Conservation (phyloP, 1,140 invertebrate species). For the Reticulitermes speratus region DNA sequence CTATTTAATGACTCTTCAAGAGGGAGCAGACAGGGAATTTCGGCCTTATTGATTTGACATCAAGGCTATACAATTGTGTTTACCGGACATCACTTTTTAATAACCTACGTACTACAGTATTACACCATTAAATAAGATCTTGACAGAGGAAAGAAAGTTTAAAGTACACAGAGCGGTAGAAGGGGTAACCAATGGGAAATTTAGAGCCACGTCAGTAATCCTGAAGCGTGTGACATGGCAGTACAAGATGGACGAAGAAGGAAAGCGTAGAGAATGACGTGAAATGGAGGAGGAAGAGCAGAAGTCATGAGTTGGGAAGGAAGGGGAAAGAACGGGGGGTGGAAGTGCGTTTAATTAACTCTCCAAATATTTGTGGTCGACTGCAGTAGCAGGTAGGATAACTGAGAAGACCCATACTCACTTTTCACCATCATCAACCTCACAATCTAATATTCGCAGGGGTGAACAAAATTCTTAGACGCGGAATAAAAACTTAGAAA, state of each 20-base stretch:
- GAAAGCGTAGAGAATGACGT: neutral
- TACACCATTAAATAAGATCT: constrained; percentile 9
- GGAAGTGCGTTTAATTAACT: constrained; percentile 15
- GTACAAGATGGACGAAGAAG: neutral
- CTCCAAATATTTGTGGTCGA: constrained; percentile 15
- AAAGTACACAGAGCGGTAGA: neutral
- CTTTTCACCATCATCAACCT: neutral
- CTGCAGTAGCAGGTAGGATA: neutral
- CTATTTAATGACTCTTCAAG: neutral
- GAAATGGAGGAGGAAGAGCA: neutral
- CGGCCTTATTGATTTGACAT: neutral
- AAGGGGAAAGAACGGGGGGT: neutral
- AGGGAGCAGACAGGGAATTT: neutral
- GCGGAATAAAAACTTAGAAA: no score
- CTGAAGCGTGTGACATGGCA: neutral
- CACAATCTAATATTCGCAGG: neutral
- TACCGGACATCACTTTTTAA: neutral
- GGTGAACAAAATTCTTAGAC: neutral
- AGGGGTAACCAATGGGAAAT: neutral
- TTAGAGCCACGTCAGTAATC: neutral
- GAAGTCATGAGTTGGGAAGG: neutral
- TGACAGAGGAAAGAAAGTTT: neutral
- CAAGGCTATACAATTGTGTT: neutral
- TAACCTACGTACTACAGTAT: neutral
- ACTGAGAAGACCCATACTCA: neutral